Evolutionary conservation across 2,797 vertebrate species (phyloP).

Genomic region (Furcifer pardalis): DNA sequence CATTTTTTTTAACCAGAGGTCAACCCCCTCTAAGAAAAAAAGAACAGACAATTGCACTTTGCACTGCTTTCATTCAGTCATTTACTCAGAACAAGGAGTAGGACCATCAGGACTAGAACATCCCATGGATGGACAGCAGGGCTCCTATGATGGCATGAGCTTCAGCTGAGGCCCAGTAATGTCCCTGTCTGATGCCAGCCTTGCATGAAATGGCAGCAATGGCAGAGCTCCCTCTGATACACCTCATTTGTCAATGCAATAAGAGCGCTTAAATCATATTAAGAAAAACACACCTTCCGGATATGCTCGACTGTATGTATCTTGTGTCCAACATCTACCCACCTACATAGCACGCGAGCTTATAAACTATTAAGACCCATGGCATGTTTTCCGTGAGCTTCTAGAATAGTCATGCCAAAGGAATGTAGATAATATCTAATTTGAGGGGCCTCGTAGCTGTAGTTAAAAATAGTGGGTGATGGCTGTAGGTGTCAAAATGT

Average conservation of each 20-base stretch:
- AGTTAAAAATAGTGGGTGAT: slow-evolving; percentile 66
- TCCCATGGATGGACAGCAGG: neutral
- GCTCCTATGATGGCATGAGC: neutral
- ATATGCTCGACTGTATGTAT: neutral
- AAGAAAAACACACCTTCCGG: neutral
- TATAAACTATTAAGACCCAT: neutral
- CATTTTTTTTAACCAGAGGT: too few relatives aligned
- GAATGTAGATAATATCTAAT: slow-evolving; percentile 66
- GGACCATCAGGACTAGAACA: neutral
- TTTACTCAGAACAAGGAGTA: neutral
- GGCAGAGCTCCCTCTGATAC: neutral
- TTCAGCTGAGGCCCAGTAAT: neutral
- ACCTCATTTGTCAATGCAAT: neutral
- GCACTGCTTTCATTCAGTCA: neutral
- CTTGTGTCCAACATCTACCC: neutral
- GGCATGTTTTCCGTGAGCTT: slow-evolving; percentile 47
- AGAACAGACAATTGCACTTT: neutral
- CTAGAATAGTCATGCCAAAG: slow-evolving; percentile 61
- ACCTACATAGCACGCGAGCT: neutral
- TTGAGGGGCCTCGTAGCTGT: slow-evolving; percentile 64
- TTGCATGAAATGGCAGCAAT: neutral
- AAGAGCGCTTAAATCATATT: neutral
- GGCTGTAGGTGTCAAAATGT: slow-evolving; percentile 20
- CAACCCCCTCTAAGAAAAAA: too few relatives aligned
- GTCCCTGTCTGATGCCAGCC: neutral